Percentiles rank a stretch among this genome's conserved stretches.
phyloP scores from a whole-genome alignment of 2,797 vertebrate genomes.

The Lophura swinhoii region DNA sequence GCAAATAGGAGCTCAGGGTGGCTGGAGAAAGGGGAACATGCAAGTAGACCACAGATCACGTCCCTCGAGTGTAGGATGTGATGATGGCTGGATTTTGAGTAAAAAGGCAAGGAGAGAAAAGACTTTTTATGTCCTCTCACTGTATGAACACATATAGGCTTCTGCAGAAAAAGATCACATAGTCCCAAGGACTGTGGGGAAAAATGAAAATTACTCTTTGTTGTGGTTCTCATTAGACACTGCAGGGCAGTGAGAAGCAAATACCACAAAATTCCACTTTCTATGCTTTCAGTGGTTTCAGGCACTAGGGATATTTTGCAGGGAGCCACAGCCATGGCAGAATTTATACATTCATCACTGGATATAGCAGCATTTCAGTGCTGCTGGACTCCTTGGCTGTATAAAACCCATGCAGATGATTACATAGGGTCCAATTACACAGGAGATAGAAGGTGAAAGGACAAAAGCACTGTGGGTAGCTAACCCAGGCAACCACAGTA shows the following conservation, averaged over 20 bases:
- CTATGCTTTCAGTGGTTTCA: background rate
- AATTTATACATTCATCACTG: fast-evolving
- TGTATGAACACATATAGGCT: background rate
- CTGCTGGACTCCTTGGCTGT: fast-evolving
- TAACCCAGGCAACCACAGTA: background rate
- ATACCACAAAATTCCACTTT: background rate
- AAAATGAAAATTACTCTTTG: background rate
- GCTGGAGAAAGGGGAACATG: background rate
- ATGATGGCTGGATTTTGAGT: background rate
- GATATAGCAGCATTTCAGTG: background rate
- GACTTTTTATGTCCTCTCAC: background rate
- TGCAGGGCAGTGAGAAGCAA: background rate
- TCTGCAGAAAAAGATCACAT: background rate
- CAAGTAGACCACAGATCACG: background rate
- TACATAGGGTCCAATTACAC: background rate
- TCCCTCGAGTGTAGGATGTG: background rate
- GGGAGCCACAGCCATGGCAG: background rate
- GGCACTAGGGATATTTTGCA: background rate
- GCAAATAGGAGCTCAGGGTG: background rate
- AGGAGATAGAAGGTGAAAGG: background rate
- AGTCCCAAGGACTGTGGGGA: background rate
- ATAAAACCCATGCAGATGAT: background rate
- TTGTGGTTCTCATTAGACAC: background rate
- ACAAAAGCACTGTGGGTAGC: background rate
- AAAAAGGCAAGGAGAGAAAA: background rate